Evolutionary conservation across 2,797 vertebrate species (phyloP), one percentile per base, ranked within the genome.

Genomic region (Antennarius maculatus): DNA sequence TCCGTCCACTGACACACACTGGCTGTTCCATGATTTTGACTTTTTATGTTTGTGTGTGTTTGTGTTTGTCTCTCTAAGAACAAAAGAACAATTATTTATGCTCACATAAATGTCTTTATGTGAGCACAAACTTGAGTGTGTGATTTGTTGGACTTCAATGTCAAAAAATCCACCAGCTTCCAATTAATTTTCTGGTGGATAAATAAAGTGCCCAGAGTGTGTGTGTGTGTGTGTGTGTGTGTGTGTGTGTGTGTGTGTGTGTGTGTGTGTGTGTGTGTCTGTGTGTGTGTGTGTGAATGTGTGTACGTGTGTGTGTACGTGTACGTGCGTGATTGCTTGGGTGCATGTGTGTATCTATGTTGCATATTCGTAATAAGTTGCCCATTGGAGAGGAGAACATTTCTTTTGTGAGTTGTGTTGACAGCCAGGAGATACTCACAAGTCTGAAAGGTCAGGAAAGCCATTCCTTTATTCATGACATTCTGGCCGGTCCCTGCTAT

Each of bases 381-480:
- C 60, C 34, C 28, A 31, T 62, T 7, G 50, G 47, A 65, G 69
- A 59, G 54, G n/a, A 39, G 59, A 60, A 58, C 57, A 67, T 69
- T 65, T 79, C 64, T 57, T 71, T 56, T 68, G 66, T 66, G 66
- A 55, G 54, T 60, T 59, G 45, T 18, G 54, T 43, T 46, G 45
- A 5, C n/a, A 29, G 73, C 42, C 51, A 60, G 65, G 66, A 79
- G 69, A 86, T 65, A 67, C 39, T 46, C 27, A 37, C 2, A 27
- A 69, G 48, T 70, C 71, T 69, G 62, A 66, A 27, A 31, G 59
- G 72, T 76, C 63, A 71, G 79, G 77, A 78, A 80, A 46, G 63
- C 66, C 71, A 65, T 69, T 81, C 83, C 75, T 70, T 84, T 78
- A 77, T 84, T 77, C 54, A 74, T 85, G 66, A 69, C 56, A 54